phyloP scores from a whole-genome alignment of 2,797 vertebrate species.

The Poeciliopsis turneri region DNA sequence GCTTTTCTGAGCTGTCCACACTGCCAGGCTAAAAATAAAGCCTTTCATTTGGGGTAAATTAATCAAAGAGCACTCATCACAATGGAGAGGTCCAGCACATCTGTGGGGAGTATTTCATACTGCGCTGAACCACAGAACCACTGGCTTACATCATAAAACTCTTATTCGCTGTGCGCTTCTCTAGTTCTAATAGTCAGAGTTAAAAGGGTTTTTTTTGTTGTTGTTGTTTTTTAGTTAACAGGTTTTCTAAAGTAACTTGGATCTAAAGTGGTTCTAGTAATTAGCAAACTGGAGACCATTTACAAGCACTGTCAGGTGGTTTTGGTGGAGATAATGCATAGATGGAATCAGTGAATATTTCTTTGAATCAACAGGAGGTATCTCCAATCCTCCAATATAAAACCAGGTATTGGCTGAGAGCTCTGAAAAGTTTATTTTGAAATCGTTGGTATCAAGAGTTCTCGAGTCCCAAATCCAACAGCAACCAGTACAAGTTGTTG shows the following conservation, averaged over 20 bases:
- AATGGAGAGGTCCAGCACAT: slow-evolving; percentile 48
- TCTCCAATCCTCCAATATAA: not conserved
- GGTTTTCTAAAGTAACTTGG: not conserved
- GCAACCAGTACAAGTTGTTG: not conserved
- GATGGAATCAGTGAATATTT: not conserved
- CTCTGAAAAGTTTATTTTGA: not conserved
- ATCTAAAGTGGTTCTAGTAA: not conserved
- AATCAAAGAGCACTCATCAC: slow-evolving; percentile 64
- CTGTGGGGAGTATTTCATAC: slow-evolving; percentile 46
- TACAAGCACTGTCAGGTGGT: not conserved
- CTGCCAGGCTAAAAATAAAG: slow-evolving; percentile 73
- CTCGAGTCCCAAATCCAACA: not conserved
- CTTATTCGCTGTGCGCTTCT: not conserved
- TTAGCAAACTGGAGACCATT: not conserved
- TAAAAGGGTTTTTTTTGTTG: not conserved
- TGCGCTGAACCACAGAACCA: slow-evolving; percentile 16
- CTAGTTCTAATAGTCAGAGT: not conserved
- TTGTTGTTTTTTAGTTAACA: not conserved
- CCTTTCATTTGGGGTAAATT: slow-evolving; percentile 60
- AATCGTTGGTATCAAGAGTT: not conserved
- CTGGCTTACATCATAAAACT: not conserved
- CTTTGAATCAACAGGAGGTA: not conserved
- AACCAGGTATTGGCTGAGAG: not conserved
- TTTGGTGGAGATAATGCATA: not conserved
- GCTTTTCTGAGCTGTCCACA: slow-evolving; percentile 57